Percentiles rank a stretch among this genome's conserved stretches.
Evolutionary conservation across 92 coral and sea anemone genomes (phyloP).

Genomic region (Anthopleura xanthogrammica): DNA sequence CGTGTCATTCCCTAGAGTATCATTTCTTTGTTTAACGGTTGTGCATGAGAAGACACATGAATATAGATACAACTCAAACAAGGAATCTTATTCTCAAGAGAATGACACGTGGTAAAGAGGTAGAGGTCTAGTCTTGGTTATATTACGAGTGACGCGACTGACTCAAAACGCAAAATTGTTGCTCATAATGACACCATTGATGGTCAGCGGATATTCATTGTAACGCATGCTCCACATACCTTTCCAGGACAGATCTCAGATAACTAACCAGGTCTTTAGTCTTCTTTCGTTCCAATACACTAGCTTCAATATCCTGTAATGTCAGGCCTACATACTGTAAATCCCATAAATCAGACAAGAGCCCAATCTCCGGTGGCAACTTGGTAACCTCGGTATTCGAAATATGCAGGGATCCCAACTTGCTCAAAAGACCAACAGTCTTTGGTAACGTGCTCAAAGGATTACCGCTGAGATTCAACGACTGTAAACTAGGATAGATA

Average conservation of each 20-base stretch:
- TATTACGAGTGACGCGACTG: no score
- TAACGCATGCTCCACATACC: slow-evolving; percentile 41
- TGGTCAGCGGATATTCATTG: background rate
- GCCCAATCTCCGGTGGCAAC: slow-evolving; percentile 91
- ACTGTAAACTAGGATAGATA: slow-evolving; percentile 82
- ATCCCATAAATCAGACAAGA: slow-evolving; percentile 94
- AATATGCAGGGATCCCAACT: slow-evolving; percentile 89
- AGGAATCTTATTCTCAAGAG: no score
- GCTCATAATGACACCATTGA: background rate
- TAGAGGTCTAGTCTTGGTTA: no score
- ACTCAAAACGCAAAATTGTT: no score
- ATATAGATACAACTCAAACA: no score
- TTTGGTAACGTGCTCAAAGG: slow-evolving; percentile 60
- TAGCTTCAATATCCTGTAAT: slow-evolving; percentile 88
- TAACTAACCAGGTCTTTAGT: slow-evolving; percentile 95
- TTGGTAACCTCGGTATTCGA: slow-evolving; percentile 74
- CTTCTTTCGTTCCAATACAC: slow-evolving; percentile 89
- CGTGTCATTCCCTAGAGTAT: no score
- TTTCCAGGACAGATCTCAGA: slow-evolving; percentile 90
- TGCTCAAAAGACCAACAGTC: slow-evolving; percentile 73
- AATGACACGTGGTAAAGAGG: no score
- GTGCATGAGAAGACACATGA: no score
- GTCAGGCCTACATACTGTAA: slow-evolving; percentile 83
- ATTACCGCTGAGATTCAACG: slow-evolving; percentile 74
- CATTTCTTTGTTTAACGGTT: no score